phyloP scores from a whole-genome alignment of 2,797 vertebrate species.

The Epinephelus awoara region DNA sequence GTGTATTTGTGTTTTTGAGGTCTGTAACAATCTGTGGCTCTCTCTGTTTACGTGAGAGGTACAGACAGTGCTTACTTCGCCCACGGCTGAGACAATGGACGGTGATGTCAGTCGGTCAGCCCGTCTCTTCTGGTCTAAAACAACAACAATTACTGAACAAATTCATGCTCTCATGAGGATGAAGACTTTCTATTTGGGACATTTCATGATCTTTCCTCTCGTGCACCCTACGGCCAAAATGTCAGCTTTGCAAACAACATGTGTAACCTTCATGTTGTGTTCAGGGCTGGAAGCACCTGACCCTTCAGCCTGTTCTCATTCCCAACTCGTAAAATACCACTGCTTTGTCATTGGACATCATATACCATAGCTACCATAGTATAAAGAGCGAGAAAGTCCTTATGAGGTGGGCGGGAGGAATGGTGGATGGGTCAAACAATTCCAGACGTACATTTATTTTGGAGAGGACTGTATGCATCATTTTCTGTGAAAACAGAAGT shows the following conservation, averaged over 20 bases:
- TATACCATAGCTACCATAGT: too few relatives aligned
- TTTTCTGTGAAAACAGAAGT: too few relatives aligned
- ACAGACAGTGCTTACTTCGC: not conserved
- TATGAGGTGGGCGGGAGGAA: too few relatives aligned
- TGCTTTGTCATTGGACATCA: too few relatives aligned
- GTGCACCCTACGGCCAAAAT: not conserved
- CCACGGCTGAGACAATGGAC: not conserved
- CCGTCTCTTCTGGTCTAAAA: not conserved
- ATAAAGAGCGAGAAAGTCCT: too few relatives aligned
- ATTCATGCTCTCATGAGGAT: not conserved
- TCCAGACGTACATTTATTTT: too few relatives aligned
- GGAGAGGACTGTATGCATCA: too few relatives aligned
- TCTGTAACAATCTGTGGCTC: constrained; percentile 2
- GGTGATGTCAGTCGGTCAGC: not conserved
- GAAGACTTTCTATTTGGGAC: constrained; percentile 1
- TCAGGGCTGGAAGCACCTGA: too few relatives aligned
- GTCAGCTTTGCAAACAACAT: not conserved
- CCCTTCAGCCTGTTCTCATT: too few relatives aligned
- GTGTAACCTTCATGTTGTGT: not conserved
- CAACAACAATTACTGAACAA: constrained; percentile 5
- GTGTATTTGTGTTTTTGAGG: constrained; percentile 1
- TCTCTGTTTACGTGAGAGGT: constrained; percentile 1
- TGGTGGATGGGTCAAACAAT: too few relatives aligned
- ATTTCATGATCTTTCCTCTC: not conserved
- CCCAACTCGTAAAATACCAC: too few relatives aligned